Percentiles rank a stretch among this genome's conserved stretches.
These are phyloP conservation scores for Crenuchus spilurus DNA, from an alignment of 2,797 vertebrate species.

Conservation along the genomic window DNA sequence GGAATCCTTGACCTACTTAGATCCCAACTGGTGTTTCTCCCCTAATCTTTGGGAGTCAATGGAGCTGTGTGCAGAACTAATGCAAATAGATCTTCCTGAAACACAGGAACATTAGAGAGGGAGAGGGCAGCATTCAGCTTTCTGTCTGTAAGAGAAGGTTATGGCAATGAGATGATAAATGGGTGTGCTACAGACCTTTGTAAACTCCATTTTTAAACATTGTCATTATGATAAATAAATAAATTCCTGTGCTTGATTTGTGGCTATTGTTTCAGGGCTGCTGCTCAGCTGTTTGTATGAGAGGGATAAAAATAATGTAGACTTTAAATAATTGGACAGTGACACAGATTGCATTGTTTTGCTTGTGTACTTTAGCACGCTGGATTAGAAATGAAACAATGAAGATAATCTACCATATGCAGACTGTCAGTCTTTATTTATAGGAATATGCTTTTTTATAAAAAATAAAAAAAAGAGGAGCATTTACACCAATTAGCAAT, in stretches of 20 bases:
- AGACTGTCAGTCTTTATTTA: background rate
- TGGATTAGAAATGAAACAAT: background rate
- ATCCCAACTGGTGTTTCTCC: constrained; percentile 43
- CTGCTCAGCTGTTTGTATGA: background rate
- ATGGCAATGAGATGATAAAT: constrained; percentile 7
- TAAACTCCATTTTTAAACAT: background rate
- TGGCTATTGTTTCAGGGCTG: background rate
- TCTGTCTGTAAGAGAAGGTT: background rate
- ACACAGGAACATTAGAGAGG: constrained; percentile 34
- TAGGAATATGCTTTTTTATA: background rate
- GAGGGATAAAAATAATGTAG: background rate
- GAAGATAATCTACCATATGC: background rate
- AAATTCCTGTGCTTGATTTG: background rate
- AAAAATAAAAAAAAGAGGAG: too few relatives aligned
- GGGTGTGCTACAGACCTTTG: background rate
- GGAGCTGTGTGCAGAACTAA: constrained; percentile 52
- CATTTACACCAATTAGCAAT: too few relatives aligned
- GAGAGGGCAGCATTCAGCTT: constrained; percentile 5
- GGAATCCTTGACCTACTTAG: constrained; percentile 73
- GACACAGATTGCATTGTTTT: background rate
- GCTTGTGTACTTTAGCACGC: too few relatives aligned
- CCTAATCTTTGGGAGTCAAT: constrained; percentile 55
- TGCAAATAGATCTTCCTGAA: constrained; percentile 55
- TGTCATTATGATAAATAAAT: background rate
- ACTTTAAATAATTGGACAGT: background rate